Percentiles rank a stretch among this genome's conserved stretches.
Evolutionary conservation across 1,140 invertebrate genomes (phyloP).

Genomic region (Caerostris darwini): DNA sequence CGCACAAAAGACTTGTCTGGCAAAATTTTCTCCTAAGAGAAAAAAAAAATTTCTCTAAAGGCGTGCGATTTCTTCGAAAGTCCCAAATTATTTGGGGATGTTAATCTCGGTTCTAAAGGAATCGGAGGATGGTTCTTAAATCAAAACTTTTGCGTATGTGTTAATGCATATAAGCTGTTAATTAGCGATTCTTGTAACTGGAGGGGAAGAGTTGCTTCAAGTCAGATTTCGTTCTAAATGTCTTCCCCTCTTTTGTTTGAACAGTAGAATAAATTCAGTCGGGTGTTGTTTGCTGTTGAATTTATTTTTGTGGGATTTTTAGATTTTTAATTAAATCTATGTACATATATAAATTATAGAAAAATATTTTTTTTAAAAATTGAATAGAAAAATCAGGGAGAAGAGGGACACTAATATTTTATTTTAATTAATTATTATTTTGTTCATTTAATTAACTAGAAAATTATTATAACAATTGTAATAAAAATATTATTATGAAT

Average conservation of each 20-base stretch:
- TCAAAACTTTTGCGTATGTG: constrained; percentile 18
- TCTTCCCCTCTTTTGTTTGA: background rate
- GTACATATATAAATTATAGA: background rate
- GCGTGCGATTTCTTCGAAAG: background rate
- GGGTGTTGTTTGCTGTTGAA: background rate
- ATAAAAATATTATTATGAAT: too few relatives aligned
- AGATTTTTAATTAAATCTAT: background rate
- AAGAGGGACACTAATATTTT: too few relatives aligned
- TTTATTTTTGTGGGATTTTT: background rate
- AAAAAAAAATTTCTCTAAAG: background rate
- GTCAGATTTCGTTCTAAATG: background rate
- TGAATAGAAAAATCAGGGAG: too few relatives aligned
- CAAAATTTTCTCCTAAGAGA: background rate
- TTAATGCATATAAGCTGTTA: constrained; percentile 31
- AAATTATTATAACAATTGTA: too few relatives aligned
- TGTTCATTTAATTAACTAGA: too few relatives aligned
- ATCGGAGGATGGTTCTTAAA: constrained; percentile 8
- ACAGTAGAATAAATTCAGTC: background rate
- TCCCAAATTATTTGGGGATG: constrained; percentile 23
- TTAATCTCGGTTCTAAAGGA: background rate
- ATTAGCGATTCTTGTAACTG: background rate
- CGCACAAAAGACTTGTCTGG: background rate
- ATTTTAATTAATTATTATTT: too few relatives aligned
- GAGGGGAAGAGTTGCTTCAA: background rate
- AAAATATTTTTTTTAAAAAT: too few relatives aligned